phyloP scores from a whole-genome alignment of 2,113 vertebrate species.

The Scomber scombrus region DNA sequence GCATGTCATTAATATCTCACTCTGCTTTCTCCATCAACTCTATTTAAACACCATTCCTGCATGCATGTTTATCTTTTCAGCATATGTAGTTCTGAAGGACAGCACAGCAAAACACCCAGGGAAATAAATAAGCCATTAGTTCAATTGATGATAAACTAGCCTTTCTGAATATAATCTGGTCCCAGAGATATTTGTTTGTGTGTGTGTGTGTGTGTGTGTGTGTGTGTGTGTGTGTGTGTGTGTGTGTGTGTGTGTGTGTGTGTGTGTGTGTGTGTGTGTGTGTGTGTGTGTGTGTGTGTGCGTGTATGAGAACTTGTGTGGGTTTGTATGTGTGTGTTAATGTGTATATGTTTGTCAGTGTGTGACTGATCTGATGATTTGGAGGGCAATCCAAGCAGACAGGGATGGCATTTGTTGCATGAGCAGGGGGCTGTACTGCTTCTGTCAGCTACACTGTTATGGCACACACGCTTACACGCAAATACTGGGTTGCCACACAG shows the following conservation, averaged over 20 bases:
- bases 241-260: conserved; percentile 36
- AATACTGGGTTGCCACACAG: conserved; percentile 18
- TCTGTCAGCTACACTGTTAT: conserved; percentile 54
- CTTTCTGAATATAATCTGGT: conserved; percentile 37
- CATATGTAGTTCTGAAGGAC: conserved; percentile 10
- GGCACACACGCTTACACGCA: conserved; percentile 17
- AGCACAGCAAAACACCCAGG: conserved; percentile 14
- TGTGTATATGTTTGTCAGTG: conserved; percentile 13
- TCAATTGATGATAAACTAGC: conserved; percentile 59
- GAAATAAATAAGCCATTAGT: conserved; percentile 46
- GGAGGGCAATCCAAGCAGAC: conserved; percentile 73
- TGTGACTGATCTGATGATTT: conserved; percentile 70
- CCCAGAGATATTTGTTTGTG: conserved; percentile 36
- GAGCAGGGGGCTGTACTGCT: conserved; percentile 61
- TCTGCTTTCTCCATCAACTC: conserved; percentile 20
- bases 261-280: conserved; percentile 19
- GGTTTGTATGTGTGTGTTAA: conserved; percentile 21
- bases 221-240: conserved; percentile 16
- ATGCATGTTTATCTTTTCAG: conserved; percentile 21
- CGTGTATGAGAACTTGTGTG: not conserved
- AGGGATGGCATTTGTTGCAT: conserved; percentile 79
- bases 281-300: conserved; percentile 19
- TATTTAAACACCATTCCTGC: not conserved
- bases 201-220: conserved; percentile 24
- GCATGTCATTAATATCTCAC: conserved; percentile 29